Evolutionary conservation across 1,140 invertebrate genomes (phyloP).

Genomic region (Bombus picipes): DNA sequence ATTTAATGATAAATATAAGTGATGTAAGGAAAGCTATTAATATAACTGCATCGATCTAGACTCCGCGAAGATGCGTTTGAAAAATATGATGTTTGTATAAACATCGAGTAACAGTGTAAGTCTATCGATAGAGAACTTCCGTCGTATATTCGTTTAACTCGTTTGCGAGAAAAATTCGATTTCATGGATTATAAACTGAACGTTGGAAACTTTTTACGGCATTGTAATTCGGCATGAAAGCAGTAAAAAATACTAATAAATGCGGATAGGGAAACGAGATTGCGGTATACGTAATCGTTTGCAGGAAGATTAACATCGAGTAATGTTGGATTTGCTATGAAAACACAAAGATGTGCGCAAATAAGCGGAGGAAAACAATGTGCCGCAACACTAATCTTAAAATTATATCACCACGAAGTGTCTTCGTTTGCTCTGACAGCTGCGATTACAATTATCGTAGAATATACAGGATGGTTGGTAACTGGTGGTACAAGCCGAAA

Average conservation of each 20-base stretch:
- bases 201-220: background rate
- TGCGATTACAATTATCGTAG: background rate
- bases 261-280: too few species aligned
- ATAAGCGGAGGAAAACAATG: background rate
- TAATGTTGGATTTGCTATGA: background rate
- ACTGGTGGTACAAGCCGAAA: too few species aligned
- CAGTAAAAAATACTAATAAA: background rate
- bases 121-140: background rate
- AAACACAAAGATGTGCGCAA: background rate
- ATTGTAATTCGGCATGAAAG: background rate
- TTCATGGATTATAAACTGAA: background rate
- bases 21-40: background rate
- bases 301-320: slow-evolving; percentile 11
- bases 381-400: too few species aligned
- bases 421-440: background rate
- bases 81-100: background rate
- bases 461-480: too few species aligned
- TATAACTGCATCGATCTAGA: background rate
- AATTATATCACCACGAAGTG: background rate
- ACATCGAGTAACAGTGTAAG: background rate
- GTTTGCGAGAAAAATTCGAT: background rate
- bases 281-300: background rate
- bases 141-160: too few species aligned
- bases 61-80: background rate
- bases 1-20: background rate